phyloP scores from a whole-genome alignment of 2,797 vertebrate genomes.

The Apodemus agrarius region DNA sequence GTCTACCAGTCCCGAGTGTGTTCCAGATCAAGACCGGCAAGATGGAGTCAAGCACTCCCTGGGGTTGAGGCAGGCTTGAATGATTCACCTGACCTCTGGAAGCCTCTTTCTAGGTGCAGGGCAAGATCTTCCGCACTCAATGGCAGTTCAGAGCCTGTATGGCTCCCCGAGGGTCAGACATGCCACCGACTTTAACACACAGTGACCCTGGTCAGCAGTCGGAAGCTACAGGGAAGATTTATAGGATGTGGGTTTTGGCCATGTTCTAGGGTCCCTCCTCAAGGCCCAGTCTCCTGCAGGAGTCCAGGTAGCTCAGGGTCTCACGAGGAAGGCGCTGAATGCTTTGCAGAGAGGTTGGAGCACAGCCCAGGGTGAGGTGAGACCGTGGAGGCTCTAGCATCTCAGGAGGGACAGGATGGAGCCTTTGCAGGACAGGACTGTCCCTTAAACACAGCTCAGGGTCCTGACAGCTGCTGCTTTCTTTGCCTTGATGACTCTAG shows the following conservation, averaged over 20 bases:
- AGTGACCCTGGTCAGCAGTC: background rate
- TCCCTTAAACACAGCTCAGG: rapidly evolving
- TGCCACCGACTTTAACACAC: too few relatives aligned
- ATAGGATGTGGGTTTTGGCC: background rate
- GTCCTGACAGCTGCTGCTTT: rapidly evolving
- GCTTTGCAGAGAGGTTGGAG: background rate
- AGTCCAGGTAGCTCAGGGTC: background rate
- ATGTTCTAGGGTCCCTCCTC: background rate
- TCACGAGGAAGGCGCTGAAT: background rate
- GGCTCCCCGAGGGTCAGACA: background rate
- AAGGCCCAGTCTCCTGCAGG: background rate
- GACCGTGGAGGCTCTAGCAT: background rate
- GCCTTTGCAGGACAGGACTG: background rate
- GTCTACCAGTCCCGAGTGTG: rapidly evolving
- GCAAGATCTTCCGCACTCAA: background rate
- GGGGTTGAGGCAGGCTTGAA: background rate
- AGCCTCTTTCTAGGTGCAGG: too few relatives aligned
- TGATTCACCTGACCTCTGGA: background rate
- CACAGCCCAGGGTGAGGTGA: background rate
- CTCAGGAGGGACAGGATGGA: background rate
- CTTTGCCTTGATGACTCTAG: background rate
- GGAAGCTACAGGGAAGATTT: background rate
- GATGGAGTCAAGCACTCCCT: background rate
- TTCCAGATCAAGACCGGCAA: background rate
- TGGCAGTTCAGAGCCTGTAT: background rate